Percentiles rank a stretch among this genome's conserved stretches.
These are phyloP conservation scores for Chymomyza amoena DNA, from an alignment of 2,888 invertebrate genomes.

Conservation along the genomic window DNA sequence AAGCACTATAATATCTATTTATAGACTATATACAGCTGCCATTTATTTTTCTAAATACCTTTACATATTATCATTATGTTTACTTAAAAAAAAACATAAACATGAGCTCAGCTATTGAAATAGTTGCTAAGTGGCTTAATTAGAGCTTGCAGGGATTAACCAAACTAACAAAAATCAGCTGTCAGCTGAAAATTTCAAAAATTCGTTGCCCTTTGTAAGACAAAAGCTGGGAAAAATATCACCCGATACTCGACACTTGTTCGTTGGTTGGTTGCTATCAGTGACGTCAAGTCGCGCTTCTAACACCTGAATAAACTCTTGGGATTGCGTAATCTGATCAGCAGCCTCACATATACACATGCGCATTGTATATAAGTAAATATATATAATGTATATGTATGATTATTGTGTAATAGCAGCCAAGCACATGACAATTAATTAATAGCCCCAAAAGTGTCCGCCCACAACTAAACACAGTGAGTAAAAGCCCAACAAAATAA, in stretches of 20 bases:
- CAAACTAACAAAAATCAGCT: neutral
- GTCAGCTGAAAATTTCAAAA: neutral
- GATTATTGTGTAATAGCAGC: conserved; percentile 62
- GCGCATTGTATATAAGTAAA: too few species aligned
- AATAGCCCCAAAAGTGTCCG: conserved; percentile 36
- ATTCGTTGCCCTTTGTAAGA: conserved; percentile 11
- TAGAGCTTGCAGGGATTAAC: too few species aligned
- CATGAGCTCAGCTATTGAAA: too few species aligned
- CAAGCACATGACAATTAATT: conserved; percentile 62
- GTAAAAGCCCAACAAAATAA: neutral
- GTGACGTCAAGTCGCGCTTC: conserved; percentile 57
- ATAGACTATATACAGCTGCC: too few species aligned
- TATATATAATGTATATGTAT: neutral
- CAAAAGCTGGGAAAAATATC: neutral
- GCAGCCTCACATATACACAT: conserved; percentile 36
- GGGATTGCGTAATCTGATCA: conserved; percentile 62
- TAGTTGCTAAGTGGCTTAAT: too few species aligned
- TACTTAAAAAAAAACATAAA: too few species aligned
- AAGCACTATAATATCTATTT: too few species aligned
- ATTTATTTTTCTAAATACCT: too few species aligned
- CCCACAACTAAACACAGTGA: neutral
- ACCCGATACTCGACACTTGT: neutral
- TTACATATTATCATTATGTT: too few species aligned
- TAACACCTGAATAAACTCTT: conserved; percentile 27
- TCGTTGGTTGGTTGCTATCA: conserved; percentile 30